Conservation (phyloP, 1,140 invertebrate genomes). For the Oreohelix idahoensis region DNA sequence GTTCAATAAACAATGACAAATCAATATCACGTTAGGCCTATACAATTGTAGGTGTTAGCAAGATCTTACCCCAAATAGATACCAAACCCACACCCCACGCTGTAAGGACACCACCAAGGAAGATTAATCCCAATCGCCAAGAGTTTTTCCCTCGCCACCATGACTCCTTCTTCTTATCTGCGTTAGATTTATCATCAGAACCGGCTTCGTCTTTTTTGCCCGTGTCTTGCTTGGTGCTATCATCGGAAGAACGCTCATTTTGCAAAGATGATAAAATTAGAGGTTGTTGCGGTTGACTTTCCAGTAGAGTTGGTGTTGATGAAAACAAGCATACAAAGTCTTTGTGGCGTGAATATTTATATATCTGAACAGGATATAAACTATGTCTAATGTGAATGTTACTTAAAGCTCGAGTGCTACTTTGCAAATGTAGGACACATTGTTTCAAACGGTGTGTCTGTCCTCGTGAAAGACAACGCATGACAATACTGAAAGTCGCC, state of each 20-base stretch:
- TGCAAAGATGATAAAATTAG: neutral
- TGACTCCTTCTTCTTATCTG: slow-evolving; percentile 34
- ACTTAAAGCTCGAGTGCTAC: neutral
- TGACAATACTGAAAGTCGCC: slow-evolving; percentile 41
- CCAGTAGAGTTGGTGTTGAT: neutral
- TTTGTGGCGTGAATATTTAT: neutral
- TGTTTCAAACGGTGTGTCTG: neutral
- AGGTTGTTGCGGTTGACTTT: neutral
- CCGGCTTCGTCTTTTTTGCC: neutral
- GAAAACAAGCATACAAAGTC: neutral
- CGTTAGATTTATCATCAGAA: neutral
- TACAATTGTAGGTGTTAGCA: too few species aligned
- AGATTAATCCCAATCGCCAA: slow-evolving; percentile 36
- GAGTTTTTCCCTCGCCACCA: slow-evolving; percentile 41
- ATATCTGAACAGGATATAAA: neutral
- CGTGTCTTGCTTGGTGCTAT: neutral
- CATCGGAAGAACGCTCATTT: neutral
- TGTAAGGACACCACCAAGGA: neutral
- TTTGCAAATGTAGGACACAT: neutral
- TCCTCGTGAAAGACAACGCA: slow-evolving; percentile 33
- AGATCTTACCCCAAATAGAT: slow-evolving; percentile 29
- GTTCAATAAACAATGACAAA: too few species aligned
- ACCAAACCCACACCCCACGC: slow-evolving; percentile 33
- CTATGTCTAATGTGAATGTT: neutral
- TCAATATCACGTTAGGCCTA: too few species aligned